A percentile compares a stretch with the other conserved stretches of the same genome.
Evolutionary conservation across 2,888 invertebrate genomes (phyloP).

Genomic region (Ischnus inquisitorius): DNA sequence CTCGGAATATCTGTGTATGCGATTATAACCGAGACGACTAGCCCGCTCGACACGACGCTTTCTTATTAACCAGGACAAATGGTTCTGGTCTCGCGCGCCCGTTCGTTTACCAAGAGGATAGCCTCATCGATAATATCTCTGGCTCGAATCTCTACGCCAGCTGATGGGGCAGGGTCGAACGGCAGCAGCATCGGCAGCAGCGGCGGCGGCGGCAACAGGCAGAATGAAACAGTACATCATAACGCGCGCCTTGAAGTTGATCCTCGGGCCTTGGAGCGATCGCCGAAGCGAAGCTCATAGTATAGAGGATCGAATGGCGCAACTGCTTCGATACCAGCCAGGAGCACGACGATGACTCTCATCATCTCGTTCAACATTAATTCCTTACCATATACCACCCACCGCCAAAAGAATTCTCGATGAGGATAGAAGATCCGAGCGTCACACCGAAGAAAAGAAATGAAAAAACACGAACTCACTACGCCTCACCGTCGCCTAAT

Average conservation of each 20-base stretch:
- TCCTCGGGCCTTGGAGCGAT: conserved; percentile 46
- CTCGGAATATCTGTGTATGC: conserved; percentile 46
- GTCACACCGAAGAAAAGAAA: conserved; percentile 23
- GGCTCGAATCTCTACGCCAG: conserved; percentile 52
- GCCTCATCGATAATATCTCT: conserved; percentile 66
- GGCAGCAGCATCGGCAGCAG: conserved; percentile 52
- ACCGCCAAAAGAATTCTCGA: conserved; percentile 52
- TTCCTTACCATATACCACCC: conserved; percentile 55
- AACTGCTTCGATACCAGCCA: conserved; percentile 57
- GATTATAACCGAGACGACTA: conserved; percentile 47
- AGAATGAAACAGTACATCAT: conserved; percentile 31
- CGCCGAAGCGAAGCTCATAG: conserved; percentile 56
- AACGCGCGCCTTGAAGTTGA: conserved; percentile 57
- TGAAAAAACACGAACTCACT: conserved; percentile 8
- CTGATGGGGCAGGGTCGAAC: conserved; percentile 55
- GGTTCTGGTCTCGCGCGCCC: conserved; percentile 50
- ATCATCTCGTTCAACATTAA: conserved; percentile 40
- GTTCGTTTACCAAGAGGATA: conserved; percentile 57
- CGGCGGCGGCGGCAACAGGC: conserved; percentile 46
- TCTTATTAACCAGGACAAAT: conserved; percentile 69
- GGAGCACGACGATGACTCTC: conserved; percentile 66
- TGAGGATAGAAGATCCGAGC: conserved; percentile 26
- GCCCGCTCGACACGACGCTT: conserved; percentile 60
- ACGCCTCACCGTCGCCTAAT: conserved; percentile 34
- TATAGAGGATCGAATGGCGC: conserved; percentile 39